Conservation (phyloP, 1,140 invertebrate genomes). For the Acyrthosiphon pisum region DNA sequence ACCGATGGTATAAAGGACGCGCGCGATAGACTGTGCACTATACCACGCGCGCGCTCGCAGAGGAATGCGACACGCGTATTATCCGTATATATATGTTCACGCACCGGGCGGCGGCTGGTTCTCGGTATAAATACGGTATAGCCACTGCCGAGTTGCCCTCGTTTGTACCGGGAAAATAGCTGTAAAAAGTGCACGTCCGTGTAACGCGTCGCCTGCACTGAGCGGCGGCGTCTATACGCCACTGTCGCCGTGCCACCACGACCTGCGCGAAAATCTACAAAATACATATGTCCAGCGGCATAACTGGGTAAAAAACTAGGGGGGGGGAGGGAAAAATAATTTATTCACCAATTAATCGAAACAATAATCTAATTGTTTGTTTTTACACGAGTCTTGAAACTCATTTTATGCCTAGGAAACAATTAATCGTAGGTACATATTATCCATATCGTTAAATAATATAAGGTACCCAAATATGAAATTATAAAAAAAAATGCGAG, state of each 20-base stretch:
- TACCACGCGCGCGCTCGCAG: not conserved
- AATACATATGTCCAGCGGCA: not conserved
- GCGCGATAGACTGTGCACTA: not conserved
- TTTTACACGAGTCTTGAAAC: too few relatives aligned
- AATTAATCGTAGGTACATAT: too few relatives aligned
- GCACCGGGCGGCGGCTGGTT: not conserved
- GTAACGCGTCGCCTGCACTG: not conserved
- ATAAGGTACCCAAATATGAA: too few relatives aligned
- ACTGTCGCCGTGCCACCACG: not conserved
- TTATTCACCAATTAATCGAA: too few relatives aligned
- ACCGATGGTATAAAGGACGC: not conserved
- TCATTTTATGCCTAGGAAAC: too few relatives aligned
- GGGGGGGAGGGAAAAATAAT: too few relatives aligned
- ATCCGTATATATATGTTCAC: not conserved
- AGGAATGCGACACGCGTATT: conserved; percentile 39
- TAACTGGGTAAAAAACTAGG: too few relatives aligned
- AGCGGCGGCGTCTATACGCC: not conserved
- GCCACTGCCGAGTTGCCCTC: conserved; percentile 30
- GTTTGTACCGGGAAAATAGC: conserved; percentile 37
- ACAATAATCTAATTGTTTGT: too few relatives aligned
- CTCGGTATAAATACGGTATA: not conserved
- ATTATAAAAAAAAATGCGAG: too few relatives aligned
- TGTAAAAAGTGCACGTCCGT: conserved; percentile 42
- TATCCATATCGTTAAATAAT: too few relatives aligned
- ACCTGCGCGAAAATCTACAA: not conserved